Evolutionary conservation across 1,140 invertebrate species (phyloP), one percentile per base, ranked within the genome.

Genomic region (Zelostemma sp.): DNA sequence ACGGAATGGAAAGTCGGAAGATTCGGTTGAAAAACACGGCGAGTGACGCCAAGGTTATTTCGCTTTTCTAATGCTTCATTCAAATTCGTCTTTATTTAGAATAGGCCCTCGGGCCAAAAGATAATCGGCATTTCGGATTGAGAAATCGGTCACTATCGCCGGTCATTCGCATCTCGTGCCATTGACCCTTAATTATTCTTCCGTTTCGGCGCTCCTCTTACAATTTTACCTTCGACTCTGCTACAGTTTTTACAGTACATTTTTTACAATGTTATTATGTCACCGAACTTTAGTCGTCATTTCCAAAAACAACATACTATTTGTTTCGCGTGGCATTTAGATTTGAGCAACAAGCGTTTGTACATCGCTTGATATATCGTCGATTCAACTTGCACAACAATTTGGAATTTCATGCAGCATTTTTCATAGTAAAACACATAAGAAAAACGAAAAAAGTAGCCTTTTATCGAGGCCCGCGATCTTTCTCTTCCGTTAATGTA

Each of bases 81-180:
- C 54, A 66, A 38, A 50, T 53, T 41, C 55, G 21, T 71, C 59
- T 63, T n/a, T n/a, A 71, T 71, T 71, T 53, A 66, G 62, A 19
- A 61, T 28, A 12, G 38, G 55, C 35, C 38, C n/a, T 28, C 48
- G 16, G 25, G 21, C 54, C 18, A 59, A 62, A 61, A 68, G 51
- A 65, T 38, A 63, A 46, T 47, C 53, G 45, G 62, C 63, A 63
- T 67, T 67, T 67, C 63, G 47, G 67, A 72, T 72, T 63, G 63
- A 60, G 18, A 59, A 53, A 72, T 67, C 59, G 51, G 16, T 58
- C 40, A 57, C 59, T 57, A 54, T 59, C 41, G 56, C 15, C 69
- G 69, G 69, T 72, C 69, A 72, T 72, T 72, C 69, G 69, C 64
- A 72, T 72, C 68, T 64, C 69, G 64, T 72, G 69, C 64, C 69